Conservation (phyloP, 2,888 invertebrate genomes). For the Arctia plantaginis region DNA sequence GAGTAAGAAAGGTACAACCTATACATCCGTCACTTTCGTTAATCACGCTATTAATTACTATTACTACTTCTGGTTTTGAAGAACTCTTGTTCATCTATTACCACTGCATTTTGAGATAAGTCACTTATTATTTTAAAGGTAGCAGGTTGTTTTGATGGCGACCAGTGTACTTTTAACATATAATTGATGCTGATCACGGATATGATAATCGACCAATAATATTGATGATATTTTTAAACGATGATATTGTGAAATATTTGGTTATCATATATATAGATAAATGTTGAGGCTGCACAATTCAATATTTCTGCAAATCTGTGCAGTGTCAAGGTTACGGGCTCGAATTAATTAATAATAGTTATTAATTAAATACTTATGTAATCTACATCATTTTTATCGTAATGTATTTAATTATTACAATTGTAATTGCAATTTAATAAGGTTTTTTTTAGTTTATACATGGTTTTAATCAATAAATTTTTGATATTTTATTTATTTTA, state of each 20-base stretch:
- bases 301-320: conserved; percentile 33
- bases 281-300: conserved; percentile 28
- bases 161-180: too few relatives aligned
- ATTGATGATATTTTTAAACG: background rate
- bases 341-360: conserved; percentile 32
- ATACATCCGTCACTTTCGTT: too few relatives aligned
- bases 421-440: conserved; percentile 16
- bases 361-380: conserved; percentile 20
- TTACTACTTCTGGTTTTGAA: background rate
- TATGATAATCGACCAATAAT: background rate
- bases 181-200: too few relatives aligned
- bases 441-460: conserved; percentile 21
- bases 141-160: background rate
- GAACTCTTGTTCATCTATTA: background rate
- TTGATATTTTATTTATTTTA: conserved; percentile 28
- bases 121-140: background rate
- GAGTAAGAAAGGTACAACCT: background rate
- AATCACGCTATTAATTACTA: too few relatives aligned
- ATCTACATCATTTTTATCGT: background rate
- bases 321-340: conserved; percentile 30
- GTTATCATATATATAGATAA: conserved; percentile 25
- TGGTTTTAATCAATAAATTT: conserved; percentile 26
- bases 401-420: conserved; percentile 3
- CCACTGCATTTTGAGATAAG: background rate
- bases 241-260: background rate